A percentile compares a stretch with the other conserved stretches of the same genome.
These are phyloP conservation scores for Galaxias olidus DNA, from an alignment of 2,797 vertebrate genomes.

Conservation along the genomic window DNA sequence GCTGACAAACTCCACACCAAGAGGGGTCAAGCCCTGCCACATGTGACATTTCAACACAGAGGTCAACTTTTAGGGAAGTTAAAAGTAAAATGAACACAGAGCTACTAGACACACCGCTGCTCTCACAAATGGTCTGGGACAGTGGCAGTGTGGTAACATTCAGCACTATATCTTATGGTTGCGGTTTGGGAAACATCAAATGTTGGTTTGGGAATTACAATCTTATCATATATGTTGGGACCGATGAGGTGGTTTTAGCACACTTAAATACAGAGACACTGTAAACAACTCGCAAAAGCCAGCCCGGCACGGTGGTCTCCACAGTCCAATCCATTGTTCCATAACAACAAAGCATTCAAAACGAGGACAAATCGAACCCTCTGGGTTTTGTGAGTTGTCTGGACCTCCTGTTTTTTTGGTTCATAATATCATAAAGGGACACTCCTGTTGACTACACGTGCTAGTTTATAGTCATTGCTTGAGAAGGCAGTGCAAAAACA, in stretches of 20 bases:
- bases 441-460: slow-evolving; percentile 49
- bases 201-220: slow-evolving; percentile 54
- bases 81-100: slow-evolving; percentile 47
- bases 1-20: slow-evolving; percentile 79
- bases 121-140: slow-evolving; percentile 67
- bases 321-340: slow-evolving; percentile 23
- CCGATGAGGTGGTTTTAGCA: slow-evolving; percentile 61
- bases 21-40: slow-evolving; percentile 65
- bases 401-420: slow-evolving; percentile 52
- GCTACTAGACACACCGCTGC: slow-evolving; percentile 56
- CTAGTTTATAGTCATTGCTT: slow-evolving; percentile 63
- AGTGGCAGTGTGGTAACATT: slow-evolving; percentile 64
- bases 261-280: slow-evolving; percentile 62
- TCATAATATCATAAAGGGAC: slow-evolving; percentile 50
- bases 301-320: slow-evolving; percentile 44
- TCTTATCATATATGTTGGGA: slow-evolving; percentile 61
- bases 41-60: slow-evolving; percentile 52
- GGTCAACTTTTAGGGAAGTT: slow-evolving; percentile 54
- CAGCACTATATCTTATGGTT: slow-evolving; percentile 66
- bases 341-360: slow-evolving; percentile 16
- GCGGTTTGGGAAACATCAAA: slow-evolving; percentile 58
- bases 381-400: slow-evolving; percentile 69
- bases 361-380: slow-evolving; percentile 28
- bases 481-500: slow-evolving; percentile 88
- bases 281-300: slow-evolving; percentile 73